Percentiles rank a stretch among this genome's conserved stretches.
Conservation (phyloP, 2,113 vertebrate genomes). For the Cyanoramphus novaezelandiae region DNA sequence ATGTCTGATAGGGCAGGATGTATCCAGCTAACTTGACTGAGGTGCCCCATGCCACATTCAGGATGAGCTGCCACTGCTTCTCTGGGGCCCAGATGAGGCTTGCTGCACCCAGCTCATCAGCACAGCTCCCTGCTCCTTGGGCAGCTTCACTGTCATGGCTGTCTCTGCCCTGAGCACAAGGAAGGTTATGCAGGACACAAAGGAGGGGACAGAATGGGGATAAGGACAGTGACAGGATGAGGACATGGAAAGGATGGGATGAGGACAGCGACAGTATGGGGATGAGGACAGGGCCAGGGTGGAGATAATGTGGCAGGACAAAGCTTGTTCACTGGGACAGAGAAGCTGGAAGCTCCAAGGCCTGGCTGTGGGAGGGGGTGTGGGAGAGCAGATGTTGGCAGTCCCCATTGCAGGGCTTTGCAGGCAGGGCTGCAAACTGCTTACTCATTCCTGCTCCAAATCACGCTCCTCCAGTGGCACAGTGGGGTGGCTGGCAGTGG, state of each 20-base stretch:
- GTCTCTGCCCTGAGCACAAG: not conserved
- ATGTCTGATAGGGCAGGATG: not conserved
- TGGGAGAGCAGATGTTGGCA: not conserved
- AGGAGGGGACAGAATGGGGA: not conserved
- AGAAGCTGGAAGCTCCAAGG: not conserved
- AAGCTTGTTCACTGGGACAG: rapidly evolving
- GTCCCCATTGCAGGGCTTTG: not conserved
- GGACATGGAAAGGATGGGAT: not conserved
- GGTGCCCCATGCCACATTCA: not conserved
- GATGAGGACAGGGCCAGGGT: too few species aligned
- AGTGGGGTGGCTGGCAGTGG: rapidly evolving
- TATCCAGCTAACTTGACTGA: not conserved
- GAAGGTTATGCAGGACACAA: not conserved
- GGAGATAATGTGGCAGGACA: not conserved
- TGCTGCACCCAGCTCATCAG: not conserved
- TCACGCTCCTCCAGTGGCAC: not conserved
- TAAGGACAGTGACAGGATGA: not conserved
- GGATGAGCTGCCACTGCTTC: not conserved
- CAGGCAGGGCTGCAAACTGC: constrained; percentile 20
- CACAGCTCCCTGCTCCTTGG: not conserved
- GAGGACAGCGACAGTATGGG: not conserved
- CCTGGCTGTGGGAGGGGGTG: not conserved
- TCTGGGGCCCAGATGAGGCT: rapidly evolving
- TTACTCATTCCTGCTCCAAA: constrained; percentile 39
- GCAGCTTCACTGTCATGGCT: not conserved